Evolutionary conservation across 2,113 vertebrate species (phyloP), one percentile per base, ranked within the genome.

Genomic region (Halcyon malimbica): DNA sequence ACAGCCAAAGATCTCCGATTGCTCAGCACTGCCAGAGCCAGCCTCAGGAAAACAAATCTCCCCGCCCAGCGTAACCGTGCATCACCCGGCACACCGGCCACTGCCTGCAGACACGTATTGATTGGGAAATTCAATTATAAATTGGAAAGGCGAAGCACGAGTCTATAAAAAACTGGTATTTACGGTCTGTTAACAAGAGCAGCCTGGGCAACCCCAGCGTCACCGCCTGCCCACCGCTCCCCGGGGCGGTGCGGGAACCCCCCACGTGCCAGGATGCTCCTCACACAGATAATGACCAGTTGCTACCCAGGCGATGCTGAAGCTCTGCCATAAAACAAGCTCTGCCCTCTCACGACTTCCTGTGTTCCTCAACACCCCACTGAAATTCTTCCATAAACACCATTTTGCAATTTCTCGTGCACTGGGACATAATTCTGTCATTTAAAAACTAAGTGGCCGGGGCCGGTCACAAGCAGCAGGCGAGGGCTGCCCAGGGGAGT

Each of bases 281-380:
- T 41, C 3, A 0, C 46, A 26, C 0, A 1, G 23, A 16, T 10
- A 21, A 12, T 9, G 2, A 57, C 26, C 84, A 46, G 46, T 24
- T 4, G 1, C 39, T 35, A 3, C 19, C 64, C 39, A 26, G 46
- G 59, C 46, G n/a, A 29, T 3, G 8, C 13, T 8, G 16, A 41
- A 53, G 15, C 29, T 56, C 6, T 25, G 56, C 29, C 35, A 37
- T 5, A 33, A 56, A 51, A 44, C 7, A 51, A 19, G 6, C 9
- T 62, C 7, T 60, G 39, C 8, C 4, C 10, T 16, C 69, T 54
- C 33, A 57, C 39, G 57, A 73, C 16, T 20, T 68, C 17, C 39
- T 16, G 4, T 25, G 19, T 37, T 83, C n/a, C 57, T 87, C 73
- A 83, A 8, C 44, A 19, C 33, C n/a, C 29, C 50, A n/a, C 65